Base-by-base conservation (phyloP, 2,888 invertebrate species). In the Oscheius myriophilus region DNA sequence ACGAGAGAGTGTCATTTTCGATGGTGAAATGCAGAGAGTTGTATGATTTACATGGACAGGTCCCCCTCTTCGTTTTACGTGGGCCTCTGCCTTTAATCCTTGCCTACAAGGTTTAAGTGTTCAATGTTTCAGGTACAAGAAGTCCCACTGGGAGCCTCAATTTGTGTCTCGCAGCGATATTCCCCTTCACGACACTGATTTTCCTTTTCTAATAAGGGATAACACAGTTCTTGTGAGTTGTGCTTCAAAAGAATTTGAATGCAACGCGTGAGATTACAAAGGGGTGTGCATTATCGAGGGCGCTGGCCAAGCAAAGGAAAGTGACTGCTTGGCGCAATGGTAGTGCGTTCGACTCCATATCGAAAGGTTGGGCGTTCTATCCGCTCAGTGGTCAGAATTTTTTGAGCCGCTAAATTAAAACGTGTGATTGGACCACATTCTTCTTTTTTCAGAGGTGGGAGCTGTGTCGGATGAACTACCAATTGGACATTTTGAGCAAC, bases 301-400 rank as follows among this genome's bases (percentile, higher is more conserved):
- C 4, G 4, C 33, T 9, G 9, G 33, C 9, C 33, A 9, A 6
- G 3, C 4, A 3, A 33, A 9, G 3, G 4, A 33, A 9, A 3
- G 18, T 67, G 64, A 55, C 63, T 52, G 52, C 63, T 69, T 69
- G 69, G 64, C 64, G 69, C 63, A 69, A 69, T 69, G 64, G 64
- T 69, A 69, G 64, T 55, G 69, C 64, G 64, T 64, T 69, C 64
- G 64, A 64, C 69, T 69, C 64, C 64, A 69, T 64, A 69, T 69
- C 69, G 64, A 69, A 65, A 69, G 64, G 64, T 63, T 69, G 69
- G 69, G 69, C 51, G 64, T 69, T 65, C 63, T 54, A 69, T 59
- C 52, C 69, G 59, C 63, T 69, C 69, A 69, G 69, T 49, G 64
- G 68, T 68, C 68, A 68, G 26, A 62, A 68, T 49, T 52, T 68